A percentile compares a stretch with the other conserved stretches of the same genome.
Evolutionary conservation across 2,888 invertebrate species (phyloP).

Genomic region (Plebejus argus): DNA sequence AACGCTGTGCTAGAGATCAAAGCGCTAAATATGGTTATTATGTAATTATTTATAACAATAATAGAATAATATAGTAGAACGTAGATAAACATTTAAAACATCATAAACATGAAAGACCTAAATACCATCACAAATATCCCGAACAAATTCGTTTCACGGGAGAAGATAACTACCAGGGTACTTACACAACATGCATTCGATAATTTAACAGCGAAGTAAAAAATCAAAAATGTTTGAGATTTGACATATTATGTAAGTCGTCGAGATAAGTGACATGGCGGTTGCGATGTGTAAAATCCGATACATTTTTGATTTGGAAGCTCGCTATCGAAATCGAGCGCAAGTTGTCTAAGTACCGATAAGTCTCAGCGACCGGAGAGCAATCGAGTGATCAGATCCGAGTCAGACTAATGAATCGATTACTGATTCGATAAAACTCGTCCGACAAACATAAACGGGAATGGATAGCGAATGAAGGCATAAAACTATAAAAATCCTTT

Average conservation of each 20-base stretch:
- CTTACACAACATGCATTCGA: neutral
- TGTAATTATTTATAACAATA: neutral
- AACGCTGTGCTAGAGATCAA: neutral
- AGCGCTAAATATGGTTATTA: neutral
- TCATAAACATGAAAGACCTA: neutral
- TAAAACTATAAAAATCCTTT: constrained; percentile 56
- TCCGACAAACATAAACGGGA: constrained; percentile 35
- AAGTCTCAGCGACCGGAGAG: neutral
- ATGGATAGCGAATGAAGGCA: constrained; percentile 48
- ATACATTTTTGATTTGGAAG: neutral
- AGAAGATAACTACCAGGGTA: neutral
- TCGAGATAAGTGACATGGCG: neutral
- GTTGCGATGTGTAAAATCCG: neutral
- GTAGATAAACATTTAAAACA: neutral
- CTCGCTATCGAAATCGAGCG: neutral
- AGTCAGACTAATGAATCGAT: constrained; percentile 29
- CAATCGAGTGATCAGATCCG: constrained; percentile 2
- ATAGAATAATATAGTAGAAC: neutral
- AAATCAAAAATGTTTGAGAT: neutral
- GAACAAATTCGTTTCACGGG: neutral
- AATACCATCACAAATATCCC: neutral
- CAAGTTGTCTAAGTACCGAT: neutral
- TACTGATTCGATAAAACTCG: constrained; percentile 39
- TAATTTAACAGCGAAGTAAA: neutral
- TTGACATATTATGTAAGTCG: neutral